These are phyloP conservation scores for Agrochola lychnidis DNA, from an alignment of 2,888 invertebrate species.

Conservation along the genomic window DNA sequence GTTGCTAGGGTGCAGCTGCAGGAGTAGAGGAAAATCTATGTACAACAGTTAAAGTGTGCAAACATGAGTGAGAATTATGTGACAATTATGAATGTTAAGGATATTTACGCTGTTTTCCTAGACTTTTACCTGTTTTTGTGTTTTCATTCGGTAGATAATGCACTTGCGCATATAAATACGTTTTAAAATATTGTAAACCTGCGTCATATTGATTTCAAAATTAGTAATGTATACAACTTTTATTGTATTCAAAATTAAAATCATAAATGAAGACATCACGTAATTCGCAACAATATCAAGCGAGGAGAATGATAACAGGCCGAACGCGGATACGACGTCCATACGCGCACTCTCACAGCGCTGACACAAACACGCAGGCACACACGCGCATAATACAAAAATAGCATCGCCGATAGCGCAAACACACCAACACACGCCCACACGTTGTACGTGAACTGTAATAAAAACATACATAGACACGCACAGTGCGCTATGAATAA, in stretches of 20 bases:
- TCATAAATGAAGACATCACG: slow-evolving; percentile 68
- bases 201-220: slow-evolving; percentile 11
- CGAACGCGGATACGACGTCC: slow-evolving; percentile 85
- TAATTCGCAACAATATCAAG: slow-evolving; percentile 80
- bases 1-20: slow-evolving; percentile 1
- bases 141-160: background rate
- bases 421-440: slow-evolving; percentile 90
- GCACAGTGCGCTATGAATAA: slow-evolving; percentile 84
- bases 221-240: slow-evolving; percentile 22
- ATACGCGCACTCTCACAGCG: slow-evolving; percentile 68
- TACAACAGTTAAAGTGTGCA: slow-evolving; percentile 5
- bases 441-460: slow-evolving; percentile 87
- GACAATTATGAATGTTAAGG: slow-evolving; percentile 17
- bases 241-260: slow-evolving; percentile 40
- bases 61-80: slow-evolving; percentile 24
- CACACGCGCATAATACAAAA: slow-evolving; percentile 80
- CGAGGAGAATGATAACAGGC: slow-evolving; percentile 85
- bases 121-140: slow-evolving; percentile 13
- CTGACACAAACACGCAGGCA: slow-evolving; percentile 69
- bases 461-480: slow-evolving; percentile 88
- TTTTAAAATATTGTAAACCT: background rate
- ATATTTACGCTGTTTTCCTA: slow-evolving; percentile 26
- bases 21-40: slow-evolving; percentile 23
- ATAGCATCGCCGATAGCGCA: slow-evolving; percentile 89
- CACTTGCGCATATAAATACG: slow-evolving; percentile 9